These are phyloP conservation scores for Henricia sp. DNA, from an alignment of 53 echinoderm and acorn worm genomes.

Conservation along the genomic window DNA sequence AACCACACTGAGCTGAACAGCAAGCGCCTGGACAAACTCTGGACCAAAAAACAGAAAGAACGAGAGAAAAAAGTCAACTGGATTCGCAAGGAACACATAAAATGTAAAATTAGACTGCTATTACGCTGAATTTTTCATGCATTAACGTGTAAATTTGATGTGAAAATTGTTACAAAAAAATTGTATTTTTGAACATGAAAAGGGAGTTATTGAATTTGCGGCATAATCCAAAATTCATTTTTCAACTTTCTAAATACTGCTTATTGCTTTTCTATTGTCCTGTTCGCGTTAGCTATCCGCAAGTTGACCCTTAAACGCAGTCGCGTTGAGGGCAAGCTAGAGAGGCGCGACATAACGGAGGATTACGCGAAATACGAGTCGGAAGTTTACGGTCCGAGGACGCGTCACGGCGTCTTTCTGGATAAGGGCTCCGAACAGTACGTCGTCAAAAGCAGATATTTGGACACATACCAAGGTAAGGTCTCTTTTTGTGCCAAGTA, in stretches of 20 bases:
- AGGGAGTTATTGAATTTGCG: too few relatives aligned
- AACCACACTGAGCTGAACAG: constrained; percentile 86
- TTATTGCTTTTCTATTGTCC: neutral
- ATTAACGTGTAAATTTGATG: too few relatives aligned
- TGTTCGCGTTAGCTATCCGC: constrained; percentile 70
- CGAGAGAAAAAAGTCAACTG: constrained; percentile 88
- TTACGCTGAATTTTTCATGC: too few relatives aligned
- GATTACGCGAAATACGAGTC: constrained; percentile 80
- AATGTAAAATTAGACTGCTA: constrained; percentile 76
- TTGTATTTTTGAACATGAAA: too few relatives aligned
- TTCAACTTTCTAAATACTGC: neutral
- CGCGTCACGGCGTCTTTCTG: constrained; percentile 95
- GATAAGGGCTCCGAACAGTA: constrained; percentile 95
- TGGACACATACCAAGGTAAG: constrained; percentile 92
- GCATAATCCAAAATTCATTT: too few relatives aligned
- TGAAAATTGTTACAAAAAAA: too few relatives aligned
- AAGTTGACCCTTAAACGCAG: constrained; percentile 90
- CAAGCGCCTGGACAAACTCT: constrained; percentile 93
- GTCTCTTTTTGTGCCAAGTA: too few relatives aligned
- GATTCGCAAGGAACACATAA: constrained; percentile 97
- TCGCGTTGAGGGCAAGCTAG: constrained; percentile 90
- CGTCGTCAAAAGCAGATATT: constrained; percentile 93
- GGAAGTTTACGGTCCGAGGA: constrained; percentile 90
- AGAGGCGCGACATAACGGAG: constrained; percentile 89
- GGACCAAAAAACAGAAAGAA: constrained; percentile 97